Percentiles rank a stretch among this genome's conserved stretches.
These are phyloP conservation scores for Misgurnus anguillicaudatus DNA, from an alignment of 2,113 vertebrate species.

Conservation along the genomic window DNA sequence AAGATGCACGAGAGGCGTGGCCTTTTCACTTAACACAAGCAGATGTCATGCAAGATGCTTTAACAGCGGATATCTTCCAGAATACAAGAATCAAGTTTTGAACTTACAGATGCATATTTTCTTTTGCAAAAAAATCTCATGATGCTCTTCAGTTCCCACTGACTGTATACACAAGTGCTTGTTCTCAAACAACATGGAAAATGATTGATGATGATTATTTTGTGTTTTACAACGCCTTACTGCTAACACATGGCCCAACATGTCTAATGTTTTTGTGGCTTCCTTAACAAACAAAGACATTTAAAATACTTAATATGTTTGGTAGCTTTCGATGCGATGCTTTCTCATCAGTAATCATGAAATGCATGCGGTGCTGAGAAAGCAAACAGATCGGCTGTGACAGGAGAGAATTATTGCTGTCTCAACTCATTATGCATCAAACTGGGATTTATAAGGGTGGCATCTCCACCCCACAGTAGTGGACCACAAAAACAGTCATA, in stretches of 20 bases:
- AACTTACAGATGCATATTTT: too few relatives aligned
- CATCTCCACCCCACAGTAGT: background rate
- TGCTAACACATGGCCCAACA: background rate
- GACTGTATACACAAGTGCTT: constrained; percentile 1
- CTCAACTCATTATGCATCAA: background rate
- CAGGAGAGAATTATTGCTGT: constrained; percentile 5
- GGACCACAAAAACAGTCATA: too few relatives aligned
- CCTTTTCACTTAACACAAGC: background rate
- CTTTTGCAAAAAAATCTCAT: too few relatives aligned
- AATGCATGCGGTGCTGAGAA: background rate
- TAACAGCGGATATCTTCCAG: too few relatives aligned
- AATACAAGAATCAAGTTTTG: too few relatives aligned
- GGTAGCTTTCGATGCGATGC: background rate
- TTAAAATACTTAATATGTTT: too few relatives aligned
- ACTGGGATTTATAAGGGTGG: background rate
- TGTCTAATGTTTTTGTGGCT: background rate
- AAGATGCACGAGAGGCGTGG: background rate
- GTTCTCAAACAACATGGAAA: background rate
- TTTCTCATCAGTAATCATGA: constrained; percentile 7
- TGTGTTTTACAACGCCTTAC: background rate
- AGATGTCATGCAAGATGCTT: background rate
- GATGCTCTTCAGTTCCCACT: too few relatives aligned
- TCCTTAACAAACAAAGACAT: background rate
- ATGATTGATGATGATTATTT: background rate
- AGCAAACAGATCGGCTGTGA: background rate